Percentiles rank a stretch among this genome's conserved stretches.
phyloP scores from a whole-genome alignment of 2,888 invertebrate genomes.

The Sthenelais limicola region DNA sequence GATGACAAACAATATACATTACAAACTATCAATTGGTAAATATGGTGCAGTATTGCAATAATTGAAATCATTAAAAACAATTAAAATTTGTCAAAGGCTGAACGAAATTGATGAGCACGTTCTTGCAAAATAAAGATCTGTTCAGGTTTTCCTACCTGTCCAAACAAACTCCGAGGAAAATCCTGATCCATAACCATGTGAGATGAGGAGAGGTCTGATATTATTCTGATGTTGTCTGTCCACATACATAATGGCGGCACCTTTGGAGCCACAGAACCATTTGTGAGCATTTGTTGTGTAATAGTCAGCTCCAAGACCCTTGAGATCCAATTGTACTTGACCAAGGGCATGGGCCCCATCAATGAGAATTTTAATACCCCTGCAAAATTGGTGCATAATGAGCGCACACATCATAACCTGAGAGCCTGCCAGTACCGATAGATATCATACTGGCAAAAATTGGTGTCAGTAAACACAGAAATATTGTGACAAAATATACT shows the following conservation, averaged over 20 bases:
- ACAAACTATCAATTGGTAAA: too few species aligned
- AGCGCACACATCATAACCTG: too few species aligned
- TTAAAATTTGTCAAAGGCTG: too few species aligned
- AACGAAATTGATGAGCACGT: too few species aligned
- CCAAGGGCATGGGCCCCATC: slow-evolving; percentile 72
- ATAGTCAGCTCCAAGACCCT: slow-evolving; percentile 62
- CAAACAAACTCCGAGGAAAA: slow-evolving; percentile 71
- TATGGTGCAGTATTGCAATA: too few species aligned
- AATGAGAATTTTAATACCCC: slow-evolving; percentile 62
- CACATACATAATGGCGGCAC: slow-evolving; percentile 68
- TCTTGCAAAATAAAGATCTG: too few species aligned
- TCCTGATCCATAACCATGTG: slow-evolving; percentile 70
- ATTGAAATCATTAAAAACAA: too few species aligned
- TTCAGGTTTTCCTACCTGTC: slow-evolving; percentile 66
- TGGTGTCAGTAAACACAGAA: too few species aligned
- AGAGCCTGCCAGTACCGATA: too few species aligned
- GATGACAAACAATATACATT: too few species aligned
- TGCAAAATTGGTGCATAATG: slow-evolving; percentile 43
- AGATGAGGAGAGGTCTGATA: slow-evolving; percentile 64
- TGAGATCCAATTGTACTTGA: slow-evolving; percentile 57
- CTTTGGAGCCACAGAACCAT: slow-evolving; percentile 70
- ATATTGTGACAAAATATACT: neutral
- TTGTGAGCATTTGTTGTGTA: slow-evolving; percentile 70
- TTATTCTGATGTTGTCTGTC: slow-evolving; percentile 55
- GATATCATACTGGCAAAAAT: too few species aligned